These are phyloP conservation scores for Drosophila nigricruria DNA, from an alignment of 2,888 invertebrate species.

Conservation along the genomic window DNA sequence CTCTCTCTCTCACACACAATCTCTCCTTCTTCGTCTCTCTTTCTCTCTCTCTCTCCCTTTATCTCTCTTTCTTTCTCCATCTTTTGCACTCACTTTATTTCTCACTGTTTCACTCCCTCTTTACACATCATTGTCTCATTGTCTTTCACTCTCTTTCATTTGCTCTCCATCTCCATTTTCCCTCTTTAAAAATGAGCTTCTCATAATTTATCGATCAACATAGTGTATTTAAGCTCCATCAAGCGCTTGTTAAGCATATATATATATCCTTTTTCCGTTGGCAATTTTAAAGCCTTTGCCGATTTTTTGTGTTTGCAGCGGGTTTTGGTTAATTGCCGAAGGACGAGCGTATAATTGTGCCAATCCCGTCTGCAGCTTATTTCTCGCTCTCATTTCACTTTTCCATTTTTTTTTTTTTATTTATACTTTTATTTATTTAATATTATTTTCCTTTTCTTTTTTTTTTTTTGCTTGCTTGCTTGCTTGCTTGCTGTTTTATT, in stretches of 20 bases:
- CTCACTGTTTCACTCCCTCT: neutral
- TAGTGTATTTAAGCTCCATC: slow-evolving; percentile 16
- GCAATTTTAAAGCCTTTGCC: slow-evolving; percentile 32
- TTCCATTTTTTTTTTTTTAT: neutral
- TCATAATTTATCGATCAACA: neutral
- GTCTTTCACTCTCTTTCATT: neutral
- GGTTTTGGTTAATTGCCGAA: slow-evolving; percentile 72
- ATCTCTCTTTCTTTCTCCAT: neutral
- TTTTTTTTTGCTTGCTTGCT: neutral
- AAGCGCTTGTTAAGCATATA: neutral
- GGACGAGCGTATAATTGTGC: slow-evolving; percentile 74
- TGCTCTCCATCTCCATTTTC: neutral
- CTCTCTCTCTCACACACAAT: too few relatives aligned
- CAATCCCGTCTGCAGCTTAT: slow-evolving; percentile 56
- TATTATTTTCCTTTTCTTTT: neutral
- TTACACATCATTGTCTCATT: too few relatives aligned
- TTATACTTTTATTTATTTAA: slow-evolving; percentile 13
- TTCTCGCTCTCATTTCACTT: slow-evolving; percentile 14
- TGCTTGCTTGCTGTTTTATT: slow-evolving; percentile 34
- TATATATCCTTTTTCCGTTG: slow-evolving; percentile 1
- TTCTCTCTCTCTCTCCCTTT: neutral
- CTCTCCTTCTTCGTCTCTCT: too few relatives aligned
- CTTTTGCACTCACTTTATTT: neutral
- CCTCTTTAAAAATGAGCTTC: neutral
- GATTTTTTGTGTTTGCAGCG: slow-evolving; percentile 29